phyloP scores from a whole-genome alignment of 2,113 vertebrate species.

The Alaudala cheleensis region DNA sequence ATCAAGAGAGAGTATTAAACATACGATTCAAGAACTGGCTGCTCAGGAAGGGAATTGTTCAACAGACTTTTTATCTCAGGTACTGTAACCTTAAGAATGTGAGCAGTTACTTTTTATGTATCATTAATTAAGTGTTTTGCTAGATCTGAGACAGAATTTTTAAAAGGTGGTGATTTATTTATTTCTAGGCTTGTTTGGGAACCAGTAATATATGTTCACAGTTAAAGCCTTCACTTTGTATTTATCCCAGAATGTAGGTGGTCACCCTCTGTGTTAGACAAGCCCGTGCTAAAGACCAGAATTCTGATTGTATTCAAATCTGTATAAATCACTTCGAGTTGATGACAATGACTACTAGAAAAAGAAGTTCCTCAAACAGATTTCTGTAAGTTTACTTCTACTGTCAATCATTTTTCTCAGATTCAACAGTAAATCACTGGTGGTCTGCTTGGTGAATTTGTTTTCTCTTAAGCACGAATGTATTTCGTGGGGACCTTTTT shows the following conservation, averaged over 20 bases:
- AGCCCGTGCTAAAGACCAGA: conserved; percentile 86
- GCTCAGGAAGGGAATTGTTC: conserved; percentile 87
- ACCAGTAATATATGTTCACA: not conserved
- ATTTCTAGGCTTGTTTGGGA: not conserved
- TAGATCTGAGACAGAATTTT: not conserved
- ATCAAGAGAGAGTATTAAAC: conserved; percentile 87
- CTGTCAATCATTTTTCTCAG: not conserved
- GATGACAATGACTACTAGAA: conserved; percentile 86
- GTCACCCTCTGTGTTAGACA: conserved; percentile 80
- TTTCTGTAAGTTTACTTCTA: conserved; percentile 72
- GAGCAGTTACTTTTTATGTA: too few relatives aligned
- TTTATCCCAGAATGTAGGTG: conserved; percentile 78
- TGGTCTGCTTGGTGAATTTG: not conserved
- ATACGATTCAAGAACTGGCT: conserved; percentile 85
- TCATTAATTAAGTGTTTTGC: not conserved
- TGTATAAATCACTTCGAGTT: conserved; percentile 83
- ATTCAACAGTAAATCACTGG: not conserved
- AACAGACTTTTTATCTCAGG: conserved; percentile 85
- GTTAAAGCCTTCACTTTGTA: not conserved
- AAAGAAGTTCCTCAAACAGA: conserved; percentile 84
- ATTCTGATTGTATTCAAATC: conserved; percentile 81
- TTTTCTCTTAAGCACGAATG: not conserved
- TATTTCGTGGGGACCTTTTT: not conserved
- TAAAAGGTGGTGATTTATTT: not conserved
- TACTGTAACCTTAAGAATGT: conserved; percentile 7